Base-by-base conservation (phyloP, 1,140 invertebrate genomes). In the Mamestra configurata region DNA sequence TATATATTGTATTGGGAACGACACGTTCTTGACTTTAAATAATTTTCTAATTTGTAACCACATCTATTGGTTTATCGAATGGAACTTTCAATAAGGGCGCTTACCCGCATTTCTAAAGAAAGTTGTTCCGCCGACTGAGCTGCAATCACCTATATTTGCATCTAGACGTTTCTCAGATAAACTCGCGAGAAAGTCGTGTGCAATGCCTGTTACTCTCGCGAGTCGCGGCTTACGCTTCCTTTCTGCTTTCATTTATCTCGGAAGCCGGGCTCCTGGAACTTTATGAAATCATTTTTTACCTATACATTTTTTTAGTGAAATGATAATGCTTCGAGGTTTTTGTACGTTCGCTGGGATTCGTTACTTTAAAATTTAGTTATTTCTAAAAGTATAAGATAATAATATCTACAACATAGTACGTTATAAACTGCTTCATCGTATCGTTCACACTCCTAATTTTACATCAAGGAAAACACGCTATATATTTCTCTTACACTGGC, bases 31-130 rank as follows among this genome's bases (percentile, higher is more conserved):
- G 43, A n/a, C 11, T 59, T 59, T 27, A 59, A 59, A 59, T 59
- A 59, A 59, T 59, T 59, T 31, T 24, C 55, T 27, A 59, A 59
- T 59, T 59, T 59, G 15, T 15, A 59, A 59, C 55, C 55, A 59
- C 55, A 31, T 31, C 24, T 59, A 59, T 59, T 59, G 10, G 24
- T 59, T 15, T 15, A 15, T 31, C 0, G 35, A 40, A 37, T 20
- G 15, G 20, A 64, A 64, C 13, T 79, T 55, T 79, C 20, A 75
- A 75, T 71, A 80, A 80, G 72, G 79, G 79, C 27, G 10, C 27
- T 79, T 15, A 35, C 15, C 20, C n/a, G 35, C 51, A 76, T 77
- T 80, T 76, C 72, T 77, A 80, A 59, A 80, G 76, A 82, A 77
- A 80, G 66, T 75, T 61, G 73, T 76, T 76, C 57, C 57, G 73